Base-by-base conservation (phyloP, 2,797 vertebrate genomes). In the Heteromormyrus szaboi region DNA sequence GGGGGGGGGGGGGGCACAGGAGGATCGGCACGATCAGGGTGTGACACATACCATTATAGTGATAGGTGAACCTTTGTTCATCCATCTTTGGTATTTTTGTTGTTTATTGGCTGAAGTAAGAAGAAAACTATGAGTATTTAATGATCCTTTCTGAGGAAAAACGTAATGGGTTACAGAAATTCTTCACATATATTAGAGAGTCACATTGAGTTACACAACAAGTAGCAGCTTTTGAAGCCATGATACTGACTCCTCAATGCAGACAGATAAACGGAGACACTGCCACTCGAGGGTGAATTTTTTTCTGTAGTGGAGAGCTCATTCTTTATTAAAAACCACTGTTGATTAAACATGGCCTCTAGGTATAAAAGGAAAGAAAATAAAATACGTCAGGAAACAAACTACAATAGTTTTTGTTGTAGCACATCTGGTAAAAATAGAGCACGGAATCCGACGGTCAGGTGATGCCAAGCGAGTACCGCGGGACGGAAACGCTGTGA, bases 371-470 rank as follows among this genome's bases (percentile, higher is more conserved):
- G 33, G 22, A 46, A 33, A 62, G 8, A 8, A 54, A 53, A 4
- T 76, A 54, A 25, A 88, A 76, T 53, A 59, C 17, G 53, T 29
- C 41, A 84, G 37, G 48, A 50, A 37, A 89, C 25, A 86, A 54
- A 56, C 29, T 12, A 2, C 33, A 54, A 19, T 29, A 11, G n/a
- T 29, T 85, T 91, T 90, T 91, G 19, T 48, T 83, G 53, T 87
- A 89, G 65, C 3, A 2, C 93, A 94, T 95, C 93, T 95, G 94
- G 93, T 92, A 92, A 89, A 89, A 87, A 93, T 94, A 88, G 91
- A 65, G 88, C n/a, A 87, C 65, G 9, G 8, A 53, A 88, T 72
- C 48, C 88, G 91, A 93, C 91, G 62, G 91, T 89, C 90, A 62
- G n/a, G 86, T 11, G 37, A 37, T 68, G 44, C 22, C 37, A 54